Base-by-base conservation (phyloP, 2,113 vertebrate species). In the Oryzias celebensis region DNA sequence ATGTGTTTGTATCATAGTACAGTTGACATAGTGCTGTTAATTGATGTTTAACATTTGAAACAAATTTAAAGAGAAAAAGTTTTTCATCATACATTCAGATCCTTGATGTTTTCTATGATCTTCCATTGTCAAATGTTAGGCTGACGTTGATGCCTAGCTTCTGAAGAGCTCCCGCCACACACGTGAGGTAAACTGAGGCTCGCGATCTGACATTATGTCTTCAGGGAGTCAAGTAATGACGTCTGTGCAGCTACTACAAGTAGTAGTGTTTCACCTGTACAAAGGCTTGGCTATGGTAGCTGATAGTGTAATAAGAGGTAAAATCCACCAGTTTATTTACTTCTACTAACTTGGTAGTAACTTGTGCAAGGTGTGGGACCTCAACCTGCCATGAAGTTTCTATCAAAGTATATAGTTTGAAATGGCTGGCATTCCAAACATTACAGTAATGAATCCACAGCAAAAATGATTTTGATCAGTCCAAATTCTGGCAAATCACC, bases 401-500 rank as follows among this genome's bases (percentile, higher is more conserved):
- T 44, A 22, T 58, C 56, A 58, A 24, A 45, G 43, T 46, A 45
- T 41, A n/a, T 45, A 58, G 20, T 46, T 20, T 20, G 20, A 20
- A 20, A 20, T 20, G 20, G 20, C 20, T 20, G 20, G 20, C 20
- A 20, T 20, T 58, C 56, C 7, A 45, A 58, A 45, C 56, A 58
- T 12, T 46, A 24, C 7, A 58, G 23, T 2, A 1, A 12, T 12
- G 8, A 42, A 26, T 46, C 22, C 7, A 46, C 3, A 17, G 26
- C 0, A 45, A 24, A 26, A 17, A 45, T 58, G 16, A 36, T 54
- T 36, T 14, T 36, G 8, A 54, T 17, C 20, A 26, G 50, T 52
- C 50, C 50, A 52, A 52, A 52, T 52, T 52, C 50, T 24, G 56
- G 43, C 43, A 58, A 6, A 55, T 55, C 20, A 18, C 52, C 17